A percentile compares a stretch with the other conserved stretches of the same genome.
Evolutionary conservation across 2,888 invertebrate genomes (phyloP).

Genomic region (Tetranychus truncatus): DNA sequence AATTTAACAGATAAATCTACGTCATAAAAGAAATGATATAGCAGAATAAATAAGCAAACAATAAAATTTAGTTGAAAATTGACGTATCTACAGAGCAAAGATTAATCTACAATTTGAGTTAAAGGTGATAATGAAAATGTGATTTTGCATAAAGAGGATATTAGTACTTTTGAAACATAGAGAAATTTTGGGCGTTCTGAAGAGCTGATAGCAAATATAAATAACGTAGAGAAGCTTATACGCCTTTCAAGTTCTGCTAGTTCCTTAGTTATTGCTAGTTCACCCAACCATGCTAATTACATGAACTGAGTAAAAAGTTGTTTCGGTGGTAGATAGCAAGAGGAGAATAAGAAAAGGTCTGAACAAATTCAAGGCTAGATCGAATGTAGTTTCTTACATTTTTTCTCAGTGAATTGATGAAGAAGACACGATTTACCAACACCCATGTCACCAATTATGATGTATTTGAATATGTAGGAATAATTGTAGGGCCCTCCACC

Average conservation of each 20-base stretch:
- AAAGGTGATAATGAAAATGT: too few relatives aligned
- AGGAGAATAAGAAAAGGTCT: not conserved
- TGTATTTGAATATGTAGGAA: slow-evolving; percentile 99
- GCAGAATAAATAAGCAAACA: not conserved
- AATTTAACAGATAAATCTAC: not conserved
- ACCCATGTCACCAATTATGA: slow-evolving; percentile 99
- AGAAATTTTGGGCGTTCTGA: too few relatives aligned
- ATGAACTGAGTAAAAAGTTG: too few relatives aligned
- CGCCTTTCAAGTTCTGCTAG: too few relatives aligned
- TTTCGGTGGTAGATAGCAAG: too few relatives aligned
- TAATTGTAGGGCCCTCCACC: slow-evolving; percentile 80
- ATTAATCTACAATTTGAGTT: too few relatives aligned
- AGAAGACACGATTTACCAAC: slow-evolving; percentile 97
- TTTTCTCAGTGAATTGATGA: slow-evolving; percentile 99
- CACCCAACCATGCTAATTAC: too few relatives aligned
- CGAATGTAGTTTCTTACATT: slow-evolving; percentile 59
- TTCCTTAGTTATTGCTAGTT: too few relatives aligned
- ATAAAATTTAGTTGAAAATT: not conserved
- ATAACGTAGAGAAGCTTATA: not conserved
- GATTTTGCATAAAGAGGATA: too few relatives aligned
- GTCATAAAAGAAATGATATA: slow-evolving; percentile 9
- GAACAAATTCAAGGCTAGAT: not conserved
- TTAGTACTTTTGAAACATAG: not conserved
- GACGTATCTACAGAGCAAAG: too few relatives aligned
- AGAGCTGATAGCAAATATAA: too few relatives aligned